Percentiles rank a stretch among this genome's conserved stretches.
These are phyloP conservation scores for Cerastis rubricosa DNA, from an alignment of 2,888 invertebrate genomes.

Conservation along the genomic window DNA sequence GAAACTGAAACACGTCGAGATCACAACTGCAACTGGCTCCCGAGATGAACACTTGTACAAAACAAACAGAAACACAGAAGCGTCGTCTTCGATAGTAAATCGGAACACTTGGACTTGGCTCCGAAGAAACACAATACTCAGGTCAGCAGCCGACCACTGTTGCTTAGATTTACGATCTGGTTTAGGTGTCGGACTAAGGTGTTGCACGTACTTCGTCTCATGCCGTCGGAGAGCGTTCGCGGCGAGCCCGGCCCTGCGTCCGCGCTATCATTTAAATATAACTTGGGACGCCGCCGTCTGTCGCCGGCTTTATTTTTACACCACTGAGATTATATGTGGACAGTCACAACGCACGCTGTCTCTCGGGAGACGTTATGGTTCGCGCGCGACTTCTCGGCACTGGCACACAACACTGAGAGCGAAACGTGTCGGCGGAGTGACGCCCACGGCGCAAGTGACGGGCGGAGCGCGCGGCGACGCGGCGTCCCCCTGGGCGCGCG, in stretches of 20 bases:
- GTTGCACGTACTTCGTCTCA: constrained; percentile 89
- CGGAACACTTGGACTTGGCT: constrained; percentile 53
- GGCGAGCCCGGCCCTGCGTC: constrained; percentile 83
- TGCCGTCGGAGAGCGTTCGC: constrained; percentile 83
- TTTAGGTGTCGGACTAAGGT: constrained; percentile 74
- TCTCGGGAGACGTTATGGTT: constrained; percentile 76
- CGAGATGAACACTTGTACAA: constrained; percentile 54
- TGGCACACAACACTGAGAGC: constrained; percentile 64
- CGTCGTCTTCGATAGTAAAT: constrained; percentile 52
- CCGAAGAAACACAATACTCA: constrained; percentile 70
- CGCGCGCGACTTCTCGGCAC: constrained; percentile 64
- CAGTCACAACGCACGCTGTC: constrained; percentile 82
- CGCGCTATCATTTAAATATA: constrained; percentile 90
- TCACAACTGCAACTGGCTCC: constrained; percentile 53
- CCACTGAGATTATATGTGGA: constrained; percentile 81
- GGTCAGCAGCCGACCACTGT: constrained; percentile 68
- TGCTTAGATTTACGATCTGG: constrained; percentile 77
- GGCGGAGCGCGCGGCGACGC: constrained; percentile 74
- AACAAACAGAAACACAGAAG: constrained; percentile 62
- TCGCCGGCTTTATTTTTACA: constrained; percentile 90
- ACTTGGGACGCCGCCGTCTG: constrained; percentile 87
- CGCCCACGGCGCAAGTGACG: constrained; percentile 82
- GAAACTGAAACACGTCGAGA: constrained; percentile 70
- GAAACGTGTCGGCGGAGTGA: constrained; percentile 73
- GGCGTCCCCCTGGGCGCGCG: constrained; percentile 70